Evolutionary conservation across 2,113 vertebrate species (phyloP).

Genomic region (Galeopterus variegatus): DNA sequence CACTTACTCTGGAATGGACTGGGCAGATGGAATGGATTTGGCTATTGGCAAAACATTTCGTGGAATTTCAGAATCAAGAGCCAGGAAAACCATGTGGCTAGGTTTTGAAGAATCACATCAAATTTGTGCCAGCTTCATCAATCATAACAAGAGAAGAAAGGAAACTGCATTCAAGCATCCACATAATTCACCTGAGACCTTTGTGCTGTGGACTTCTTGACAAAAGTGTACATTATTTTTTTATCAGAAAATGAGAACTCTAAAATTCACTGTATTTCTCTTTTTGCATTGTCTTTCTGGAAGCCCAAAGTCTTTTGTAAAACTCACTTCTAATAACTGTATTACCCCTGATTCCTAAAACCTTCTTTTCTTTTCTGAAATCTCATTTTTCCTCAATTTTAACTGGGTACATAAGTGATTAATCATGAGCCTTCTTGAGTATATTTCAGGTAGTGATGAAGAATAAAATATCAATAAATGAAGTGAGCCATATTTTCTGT

Average conservation of each 20-base stretch:
- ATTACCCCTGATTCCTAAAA: not conserved
- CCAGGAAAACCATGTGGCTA: not conserved
- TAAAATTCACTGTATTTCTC: not conserved
- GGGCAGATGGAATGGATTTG: not conserved
- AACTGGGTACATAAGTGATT: not conserved
- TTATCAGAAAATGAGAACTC: slow-evolving; percentile 2
- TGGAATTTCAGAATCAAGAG: slow-evolving; percentile 33
- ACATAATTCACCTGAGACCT: not conserved
- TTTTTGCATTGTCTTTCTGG: not conserved
- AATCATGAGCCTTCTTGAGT: not conserved
- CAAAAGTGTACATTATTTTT: not conserved
- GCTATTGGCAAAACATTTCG: not conserved
- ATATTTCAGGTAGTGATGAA: not conserved
- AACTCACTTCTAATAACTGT: not conserved
- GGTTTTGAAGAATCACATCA: not conserved
- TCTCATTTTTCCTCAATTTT: not conserved
- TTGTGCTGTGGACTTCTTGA: not conserved
- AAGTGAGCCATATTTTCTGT: not conserved
- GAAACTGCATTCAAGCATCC: not conserved
- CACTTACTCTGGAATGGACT: not conserved
- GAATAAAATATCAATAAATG: not conserved
- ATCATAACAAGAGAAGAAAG: not conserved
- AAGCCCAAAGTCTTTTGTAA: not conserved
- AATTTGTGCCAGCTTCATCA: not conserved
- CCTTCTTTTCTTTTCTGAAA: not conserved